These are phyloP conservation scores for Passer montanus DNA, from an alignment of 2,113 vertebrate genomes.

Conservation along the genomic window DNA sequence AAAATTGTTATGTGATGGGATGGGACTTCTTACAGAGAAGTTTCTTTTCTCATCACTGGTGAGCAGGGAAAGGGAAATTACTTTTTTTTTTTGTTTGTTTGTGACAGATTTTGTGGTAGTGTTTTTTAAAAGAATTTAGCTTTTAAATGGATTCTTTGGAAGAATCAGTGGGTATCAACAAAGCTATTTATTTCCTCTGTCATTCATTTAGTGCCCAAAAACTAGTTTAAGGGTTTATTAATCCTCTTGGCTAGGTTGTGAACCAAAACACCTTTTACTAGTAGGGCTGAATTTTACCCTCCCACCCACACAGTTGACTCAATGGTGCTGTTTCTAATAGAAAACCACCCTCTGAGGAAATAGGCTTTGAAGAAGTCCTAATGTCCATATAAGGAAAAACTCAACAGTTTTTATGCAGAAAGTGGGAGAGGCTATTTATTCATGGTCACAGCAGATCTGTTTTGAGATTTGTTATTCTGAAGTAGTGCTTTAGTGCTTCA, in stretches of 20 bases:
- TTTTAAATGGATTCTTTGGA: neutral
- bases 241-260: neutral
- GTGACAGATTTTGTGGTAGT: neutral
- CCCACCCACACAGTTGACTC: neutral
- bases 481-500: neutral
- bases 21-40: neutral
- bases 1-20: neutral
- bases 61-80: neutral
- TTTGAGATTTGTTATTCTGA: neutral
- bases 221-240: neutral
- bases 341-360: neutral
- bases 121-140: neutral
- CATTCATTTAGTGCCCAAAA: neutral
- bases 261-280: neutral
- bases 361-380: neutral
- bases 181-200: neutral
- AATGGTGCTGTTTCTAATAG: neutral
- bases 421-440: neutral
- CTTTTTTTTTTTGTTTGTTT: neutral
- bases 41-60: neutral
- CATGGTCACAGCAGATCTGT: neutral
- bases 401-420: neutral
- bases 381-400: neutral
- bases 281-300: neutral
- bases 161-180: neutral